phyloP scores from a whole-genome alignment of 37 sponge, comb jelly and placozoan species.

The Eunapius fragilis region DNA sequence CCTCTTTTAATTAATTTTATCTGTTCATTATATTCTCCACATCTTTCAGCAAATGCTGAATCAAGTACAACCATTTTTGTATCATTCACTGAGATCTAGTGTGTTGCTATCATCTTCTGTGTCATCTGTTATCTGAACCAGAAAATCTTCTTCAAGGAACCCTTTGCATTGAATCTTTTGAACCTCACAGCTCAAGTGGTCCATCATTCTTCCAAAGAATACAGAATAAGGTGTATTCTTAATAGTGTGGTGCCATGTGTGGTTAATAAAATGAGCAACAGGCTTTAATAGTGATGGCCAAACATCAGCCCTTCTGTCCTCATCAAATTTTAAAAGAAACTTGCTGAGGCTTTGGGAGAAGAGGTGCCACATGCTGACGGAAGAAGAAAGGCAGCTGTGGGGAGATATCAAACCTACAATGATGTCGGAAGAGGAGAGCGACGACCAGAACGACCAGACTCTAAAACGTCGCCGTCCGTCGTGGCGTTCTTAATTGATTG shows the following conservation, averaged over 20 bases:
- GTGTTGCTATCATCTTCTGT: background rate
- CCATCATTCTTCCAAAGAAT: conserved; percentile 9
- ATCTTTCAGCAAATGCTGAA: background rate
- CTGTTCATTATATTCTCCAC: background rate
- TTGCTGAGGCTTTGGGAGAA: background rate
- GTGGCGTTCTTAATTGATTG: too few species aligned
- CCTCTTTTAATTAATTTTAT: conserved; percentile 1
- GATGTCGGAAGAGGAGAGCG: too few species aligned
- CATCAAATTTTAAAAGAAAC: conserved; percentile 6
- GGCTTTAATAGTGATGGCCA: conserved; percentile 12
- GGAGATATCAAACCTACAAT: too few species aligned
- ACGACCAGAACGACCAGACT: too few species aligned
- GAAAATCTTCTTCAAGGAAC: background rate
- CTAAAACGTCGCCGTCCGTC: too few species aligned
- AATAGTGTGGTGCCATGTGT: conserved; percentile 8
- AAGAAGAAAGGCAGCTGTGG: too few species aligned
- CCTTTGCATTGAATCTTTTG: background rate
- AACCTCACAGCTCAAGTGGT: conserved; percentile 4
- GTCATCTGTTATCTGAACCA: background rate
- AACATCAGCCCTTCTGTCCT: conserved; percentile 1
- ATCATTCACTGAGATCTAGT: background rate
- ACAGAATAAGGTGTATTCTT: conserved; percentile 3
- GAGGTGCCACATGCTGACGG: too few species aligned
- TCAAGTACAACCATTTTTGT: background rate
- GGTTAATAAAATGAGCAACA: background rate